Conservation (phyloP, 2,888 invertebrate species). For the Xanthorhoe designata region DNA sequence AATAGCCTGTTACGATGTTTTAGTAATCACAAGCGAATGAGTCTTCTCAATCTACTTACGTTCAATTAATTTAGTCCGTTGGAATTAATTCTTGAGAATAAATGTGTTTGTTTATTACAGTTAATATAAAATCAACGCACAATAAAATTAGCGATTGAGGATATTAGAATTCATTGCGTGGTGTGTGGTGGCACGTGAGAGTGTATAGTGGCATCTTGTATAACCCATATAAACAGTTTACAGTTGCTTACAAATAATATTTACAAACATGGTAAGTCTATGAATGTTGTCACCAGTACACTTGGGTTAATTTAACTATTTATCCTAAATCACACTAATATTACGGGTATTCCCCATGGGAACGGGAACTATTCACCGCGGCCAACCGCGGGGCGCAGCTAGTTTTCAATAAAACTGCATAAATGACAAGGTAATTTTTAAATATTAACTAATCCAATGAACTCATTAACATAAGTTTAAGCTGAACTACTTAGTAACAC, state of each 20-base stretch:
- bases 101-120: constrained; percentile 9
- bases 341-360: too few species aligned
- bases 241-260: neutral
- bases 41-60: constrained; percentile 1
- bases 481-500: too few species aligned
- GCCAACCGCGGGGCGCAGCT: too few species aligned
- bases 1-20: neutral
- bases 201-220: neutral
- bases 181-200: neutral
- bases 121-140: neutral
- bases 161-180: constrained; percentile 7
- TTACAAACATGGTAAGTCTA: neutral
- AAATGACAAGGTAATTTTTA: too few species aligned
- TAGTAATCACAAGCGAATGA: constrained; percentile 2
- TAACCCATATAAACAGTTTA: neutral
- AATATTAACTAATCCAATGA: too few species aligned
- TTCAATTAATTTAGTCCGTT: neutral
- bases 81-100: neutral
- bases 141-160: constrained; percentile 15
- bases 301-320: neutral
- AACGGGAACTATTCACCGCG: too few species aligned
- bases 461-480: too few species aligned
- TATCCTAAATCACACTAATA: neutral
- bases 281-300: too few species aligned
- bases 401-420: too few species aligned